Evolutionary conservation across 1,140 invertebrate genomes (phyloP).

Genomic region (Rhyacophila brunnea): DNA sequence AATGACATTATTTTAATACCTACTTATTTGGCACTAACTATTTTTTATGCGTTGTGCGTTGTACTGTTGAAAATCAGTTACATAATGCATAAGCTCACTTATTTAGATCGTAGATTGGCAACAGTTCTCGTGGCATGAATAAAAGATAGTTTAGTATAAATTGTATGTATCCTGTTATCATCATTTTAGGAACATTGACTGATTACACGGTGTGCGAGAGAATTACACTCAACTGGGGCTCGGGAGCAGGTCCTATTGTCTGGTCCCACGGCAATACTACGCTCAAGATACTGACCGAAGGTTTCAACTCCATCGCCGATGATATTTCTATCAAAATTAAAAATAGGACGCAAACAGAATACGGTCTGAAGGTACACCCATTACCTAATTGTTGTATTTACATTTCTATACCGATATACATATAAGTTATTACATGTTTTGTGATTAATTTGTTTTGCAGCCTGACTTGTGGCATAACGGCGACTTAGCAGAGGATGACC

Average conservation of each 20-base stretch:
- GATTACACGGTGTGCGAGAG: slow-evolving; percentile 79
- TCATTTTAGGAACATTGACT: slow-evolving; percentile 55
- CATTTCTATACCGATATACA: too few species aligned
- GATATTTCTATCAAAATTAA: slow-evolving; percentile 77
- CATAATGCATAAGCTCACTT: too few species aligned
- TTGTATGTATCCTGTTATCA: too few species aligned
- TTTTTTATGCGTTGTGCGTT: too few species aligned
- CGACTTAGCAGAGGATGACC: slow-evolving; percentile 64
- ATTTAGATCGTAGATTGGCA: too few species aligned
- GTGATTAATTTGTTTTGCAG: slow-evolving; percentile 40
- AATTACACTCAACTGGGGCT: slow-evolving; percentile 76
- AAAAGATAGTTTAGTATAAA: too few species aligned
- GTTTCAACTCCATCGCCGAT: slow-evolving; percentile 55
- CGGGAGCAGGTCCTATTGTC: slow-evolving; percentile 65
- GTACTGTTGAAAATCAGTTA: too few species aligned
- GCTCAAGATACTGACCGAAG: slow-evolving; percentile 61
- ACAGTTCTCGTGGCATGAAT: too few species aligned
- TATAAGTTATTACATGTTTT: too few species aligned
- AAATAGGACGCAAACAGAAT: slow-evolving; percentile 67
- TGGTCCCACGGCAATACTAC: slow-evolving; percentile 74
- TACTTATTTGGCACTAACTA: too few species aligned
- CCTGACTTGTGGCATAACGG: slow-evolving; percentile 64
- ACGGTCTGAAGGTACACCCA: slow-evolving; percentile 72
- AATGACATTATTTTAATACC: too few species aligned
- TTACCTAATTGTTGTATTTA: slow-evolving; percentile 9